Evolutionary conservation across 37 sponge, comb jelly and placozoan genomes (phyloP).

Genomic region (Beroe forskalii): DNA sequence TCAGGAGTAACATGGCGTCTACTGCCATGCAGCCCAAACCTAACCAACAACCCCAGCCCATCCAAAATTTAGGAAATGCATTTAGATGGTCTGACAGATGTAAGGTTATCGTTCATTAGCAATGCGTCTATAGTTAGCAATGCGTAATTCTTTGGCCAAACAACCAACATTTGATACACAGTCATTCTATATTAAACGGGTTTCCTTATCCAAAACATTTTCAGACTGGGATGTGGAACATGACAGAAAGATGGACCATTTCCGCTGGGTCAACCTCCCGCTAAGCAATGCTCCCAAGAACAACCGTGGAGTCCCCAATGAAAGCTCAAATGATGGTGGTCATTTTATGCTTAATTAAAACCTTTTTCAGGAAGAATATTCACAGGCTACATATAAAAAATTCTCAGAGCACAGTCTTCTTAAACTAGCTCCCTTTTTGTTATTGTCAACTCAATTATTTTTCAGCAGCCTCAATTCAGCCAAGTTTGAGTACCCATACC

Average conservation of each 20-base stretch:
- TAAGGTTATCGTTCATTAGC: neutral
- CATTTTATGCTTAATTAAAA: neutral
- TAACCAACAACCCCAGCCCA: neutral
- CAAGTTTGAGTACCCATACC: neutral
- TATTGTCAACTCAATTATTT: no score
- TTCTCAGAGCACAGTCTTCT: no score
- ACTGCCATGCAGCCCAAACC: neutral
- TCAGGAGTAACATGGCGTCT: neutral
- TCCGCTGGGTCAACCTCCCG: neutral
- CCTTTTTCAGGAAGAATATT: no score
- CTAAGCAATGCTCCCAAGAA: neutral
- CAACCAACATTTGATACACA: no score
- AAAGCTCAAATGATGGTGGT: conserved; percentile 34
- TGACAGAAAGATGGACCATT: neutral
- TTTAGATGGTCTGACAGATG: neutral
- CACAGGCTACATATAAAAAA: no score
- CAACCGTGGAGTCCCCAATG: conserved; percentile 12
- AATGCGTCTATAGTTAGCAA: neutral
- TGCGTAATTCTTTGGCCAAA: no score
- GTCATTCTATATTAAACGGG: neutral
- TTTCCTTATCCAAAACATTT: no score
- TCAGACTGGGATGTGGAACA: neutral
- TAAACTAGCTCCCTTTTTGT: no score
- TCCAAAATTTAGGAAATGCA: neutral
- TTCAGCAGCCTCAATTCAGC: neutral